Conservation (phyloP, 2,113 vertebrate species). For the Epinephelus lanceolatus region DNA sequence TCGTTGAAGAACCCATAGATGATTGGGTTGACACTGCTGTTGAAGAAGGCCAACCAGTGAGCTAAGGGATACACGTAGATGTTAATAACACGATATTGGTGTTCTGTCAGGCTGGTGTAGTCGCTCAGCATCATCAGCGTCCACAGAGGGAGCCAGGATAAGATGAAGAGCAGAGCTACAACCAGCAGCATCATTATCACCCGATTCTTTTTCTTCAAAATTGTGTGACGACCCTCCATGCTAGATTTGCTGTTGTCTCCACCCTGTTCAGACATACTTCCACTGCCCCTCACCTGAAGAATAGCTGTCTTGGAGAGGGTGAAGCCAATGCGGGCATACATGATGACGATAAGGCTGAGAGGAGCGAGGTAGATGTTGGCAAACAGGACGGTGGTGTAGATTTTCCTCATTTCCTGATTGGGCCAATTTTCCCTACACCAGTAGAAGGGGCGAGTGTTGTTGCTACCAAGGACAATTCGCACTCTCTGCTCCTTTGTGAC, state of each 20-base stretch:
- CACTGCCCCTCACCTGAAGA: slow-evolving; percentile 45
- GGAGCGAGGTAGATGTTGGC: slow-evolving; percentile 92
- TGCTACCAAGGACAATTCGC: slow-evolving; percentile 78
- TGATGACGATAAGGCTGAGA: slow-evolving; percentile 88
- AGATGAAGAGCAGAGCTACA: slow-evolving; percentile 90
- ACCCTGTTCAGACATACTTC: slow-evolving; percentile 28
- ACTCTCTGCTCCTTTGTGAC: slow-evolving; percentile 89
- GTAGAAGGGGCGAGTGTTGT: slow-evolving; percentile 85
- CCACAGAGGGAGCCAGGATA: slow-evolving; percentile 97
- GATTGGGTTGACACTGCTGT: slow-evolving; percentile 94
- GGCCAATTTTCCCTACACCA: slow-evolving; percentile 96
- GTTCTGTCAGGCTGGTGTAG: slow-evolving; percentile 86
- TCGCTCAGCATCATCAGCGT: slow-evolving; percentile 94
- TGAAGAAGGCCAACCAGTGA: slow-evolving; percentile 94
- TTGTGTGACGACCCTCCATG: slow-evolving; percentile 74
- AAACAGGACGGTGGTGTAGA: slow-evolving; percentile 94
- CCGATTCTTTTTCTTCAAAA: slow-evolving; percentile 87
- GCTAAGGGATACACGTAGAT: slow-evolving; percentile 93
- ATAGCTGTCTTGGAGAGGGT: slow-evolving; percentile 83
- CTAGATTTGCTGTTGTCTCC: slow-evolving; percentile 32
- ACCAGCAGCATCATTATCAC: slow-evolving; percentile 91
- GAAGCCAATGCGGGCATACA: slow-evolving; percentile 90
- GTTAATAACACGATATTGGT: slow-evolving; percentile 87
- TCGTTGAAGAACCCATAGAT: slow-evolving; percentile 94
- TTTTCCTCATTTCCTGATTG: slow-evolving; percentile 89